Evolutionary conservation across 2,888 invertebrate genomes (phyloP).

Genomic region (Trypoxylon attenuatum): DNA sequence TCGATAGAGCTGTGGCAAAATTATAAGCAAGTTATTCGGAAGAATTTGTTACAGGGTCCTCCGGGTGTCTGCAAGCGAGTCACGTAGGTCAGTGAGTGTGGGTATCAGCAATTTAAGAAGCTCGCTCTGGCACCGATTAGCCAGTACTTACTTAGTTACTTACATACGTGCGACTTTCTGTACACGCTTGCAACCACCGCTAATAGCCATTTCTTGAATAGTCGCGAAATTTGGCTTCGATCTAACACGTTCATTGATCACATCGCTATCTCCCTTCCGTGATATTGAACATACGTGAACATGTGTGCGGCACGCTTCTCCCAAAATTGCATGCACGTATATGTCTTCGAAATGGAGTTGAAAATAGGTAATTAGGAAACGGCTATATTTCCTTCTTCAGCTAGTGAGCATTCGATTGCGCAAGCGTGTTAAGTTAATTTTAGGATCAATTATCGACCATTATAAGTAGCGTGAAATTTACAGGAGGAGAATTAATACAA

Average conservation of each 20-base stretch:
- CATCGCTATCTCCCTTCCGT: too few relatives aligned
- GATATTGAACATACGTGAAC: background rate
- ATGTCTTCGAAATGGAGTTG: background rate
- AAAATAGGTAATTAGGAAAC: background rate
- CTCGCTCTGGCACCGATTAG: too few relatives aligned
- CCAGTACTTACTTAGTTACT: too few relatives aligned
- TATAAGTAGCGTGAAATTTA: constrained; percentile 6
- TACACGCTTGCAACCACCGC: too few relatives aligned
- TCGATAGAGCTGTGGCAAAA: too few relatives aligned
- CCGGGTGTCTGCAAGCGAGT: too few relatives aligned
- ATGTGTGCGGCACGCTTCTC: background rate
- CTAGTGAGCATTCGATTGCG: background rate
- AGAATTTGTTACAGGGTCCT: too few relatives aligned
- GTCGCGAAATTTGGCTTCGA: background rate
- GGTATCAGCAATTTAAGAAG: too few relatives aligned
- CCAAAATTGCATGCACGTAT: background rate
- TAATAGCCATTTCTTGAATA: background rate
- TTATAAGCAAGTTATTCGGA: too few relatives aligned
- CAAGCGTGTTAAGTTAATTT: background rate
- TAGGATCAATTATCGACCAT: background rate
- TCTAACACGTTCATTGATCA: background rate
- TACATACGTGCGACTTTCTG: too few relatives aligned
- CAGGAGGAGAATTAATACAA: constrained; percentile 17
- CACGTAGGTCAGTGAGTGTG: too few relatives aligned
- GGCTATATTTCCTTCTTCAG: background rate